A percentile compares a stretch with the other conserved stretches of the same genome.
These are phyloP conservation scores for Manis pentadactyla DNA, from an alignment of 2,797 vertebrate genomes.

Conservation along the genomic window DNA sequence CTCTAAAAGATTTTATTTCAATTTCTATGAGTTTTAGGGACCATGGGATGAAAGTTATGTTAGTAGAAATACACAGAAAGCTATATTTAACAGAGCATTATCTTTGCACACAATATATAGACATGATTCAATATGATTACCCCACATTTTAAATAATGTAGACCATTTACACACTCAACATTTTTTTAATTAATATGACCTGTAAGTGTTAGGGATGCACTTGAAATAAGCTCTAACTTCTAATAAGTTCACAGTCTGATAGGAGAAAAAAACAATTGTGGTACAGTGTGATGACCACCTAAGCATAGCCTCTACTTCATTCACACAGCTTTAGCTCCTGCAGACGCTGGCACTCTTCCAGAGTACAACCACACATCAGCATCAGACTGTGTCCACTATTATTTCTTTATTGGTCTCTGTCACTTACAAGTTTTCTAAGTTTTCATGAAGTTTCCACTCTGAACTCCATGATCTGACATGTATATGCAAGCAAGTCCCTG, in stretches of 20 bases:
- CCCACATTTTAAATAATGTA: not conserved
- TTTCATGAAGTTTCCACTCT: not conserved
- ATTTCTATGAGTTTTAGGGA: not conserved
- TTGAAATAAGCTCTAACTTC: not conserved
- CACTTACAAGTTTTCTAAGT: not conserved
- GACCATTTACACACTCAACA: not conserved
- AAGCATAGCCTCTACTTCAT: not conserved
- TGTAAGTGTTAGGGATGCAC: not conserved
- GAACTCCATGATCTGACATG: not conserved
- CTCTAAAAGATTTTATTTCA: not conserved
- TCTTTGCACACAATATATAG: not conserved
- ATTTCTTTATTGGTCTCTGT: not conserved
- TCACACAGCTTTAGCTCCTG: not conserved
- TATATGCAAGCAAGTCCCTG: not conserved
- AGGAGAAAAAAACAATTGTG: not conserved
- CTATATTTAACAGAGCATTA: not conserved
- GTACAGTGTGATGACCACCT: not conserved
- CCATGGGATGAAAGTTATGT: not conserved
- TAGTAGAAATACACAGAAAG: not conserved
- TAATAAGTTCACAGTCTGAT: not conserved
- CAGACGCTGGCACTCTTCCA: not conserved
- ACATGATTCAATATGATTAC: not conserved
- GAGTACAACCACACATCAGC: not conserved
- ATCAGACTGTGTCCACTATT: not conserved
- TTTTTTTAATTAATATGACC: not conserved